These are phyloP conservation scores for Pseudochromis fuscus DNA, from an alignment of 2,797 vertebrate genomes.

Conservation along the genomic window DNA sequence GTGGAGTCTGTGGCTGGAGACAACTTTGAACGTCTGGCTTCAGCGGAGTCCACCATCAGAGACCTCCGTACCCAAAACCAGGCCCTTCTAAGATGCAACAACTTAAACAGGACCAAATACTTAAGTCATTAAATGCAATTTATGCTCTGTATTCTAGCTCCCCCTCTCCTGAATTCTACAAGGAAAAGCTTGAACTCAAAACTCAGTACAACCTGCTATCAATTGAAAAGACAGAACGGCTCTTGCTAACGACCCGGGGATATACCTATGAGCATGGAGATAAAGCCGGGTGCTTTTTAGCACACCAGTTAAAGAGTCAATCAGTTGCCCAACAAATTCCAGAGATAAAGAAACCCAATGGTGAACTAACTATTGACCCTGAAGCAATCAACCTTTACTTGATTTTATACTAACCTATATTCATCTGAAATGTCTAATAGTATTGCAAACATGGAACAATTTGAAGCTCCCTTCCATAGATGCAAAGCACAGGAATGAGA, in stretches of 20 bases:
- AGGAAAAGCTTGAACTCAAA: constrained; percentile 20
- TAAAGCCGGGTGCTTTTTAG: background rate
- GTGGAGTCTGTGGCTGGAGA: constrained; percentile 3
- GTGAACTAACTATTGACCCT: constrained; percentile 16
- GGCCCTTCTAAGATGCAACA: background rate
- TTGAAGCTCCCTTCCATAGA: background rate
- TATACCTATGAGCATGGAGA: constrained; percentile 2
- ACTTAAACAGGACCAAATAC: background rate
- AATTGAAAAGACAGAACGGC: background rate
- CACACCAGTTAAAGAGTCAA: constrained; percentile 1
- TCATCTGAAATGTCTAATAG: constrained; percentile 1
- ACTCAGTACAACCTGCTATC: background rate
- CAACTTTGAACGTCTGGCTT: background rate
- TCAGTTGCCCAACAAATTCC: constrained; percentile 4
- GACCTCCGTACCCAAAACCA: background rate
- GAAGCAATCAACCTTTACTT: constrained; percentile 21
- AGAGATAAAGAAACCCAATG: background rate
- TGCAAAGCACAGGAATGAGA: background rate
- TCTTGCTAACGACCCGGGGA: background rate
- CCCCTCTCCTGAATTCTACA: background rate
- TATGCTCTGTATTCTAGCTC: background rate
- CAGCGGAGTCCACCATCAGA: background rate
- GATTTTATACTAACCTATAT: constrained; percentile 21
- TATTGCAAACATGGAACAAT: background rate
- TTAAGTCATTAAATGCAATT: background rate